phyloP scores from a whole-genome alignment of 2,888 invertebrate species.

The Salpingus planirostris region DNA sequence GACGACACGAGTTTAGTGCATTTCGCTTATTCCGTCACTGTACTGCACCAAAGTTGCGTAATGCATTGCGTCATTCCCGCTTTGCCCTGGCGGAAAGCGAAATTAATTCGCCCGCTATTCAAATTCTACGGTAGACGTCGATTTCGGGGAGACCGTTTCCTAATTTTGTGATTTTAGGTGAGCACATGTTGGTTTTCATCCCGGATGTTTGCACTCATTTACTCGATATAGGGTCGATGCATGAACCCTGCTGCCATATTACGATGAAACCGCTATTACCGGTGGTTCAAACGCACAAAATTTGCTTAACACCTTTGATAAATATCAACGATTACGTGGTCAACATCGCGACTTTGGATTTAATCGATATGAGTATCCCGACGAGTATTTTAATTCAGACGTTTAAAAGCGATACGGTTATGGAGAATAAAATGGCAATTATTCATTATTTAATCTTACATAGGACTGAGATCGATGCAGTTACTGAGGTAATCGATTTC shows the following conservation, averaged over 20 bases:
- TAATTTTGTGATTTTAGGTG: no score
- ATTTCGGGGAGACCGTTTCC: no score
- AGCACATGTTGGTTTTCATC: constrained; percentile 73
- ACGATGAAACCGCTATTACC: constrained; percentile 56
- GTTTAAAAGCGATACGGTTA: constrained; percentile 56
- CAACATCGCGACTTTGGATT: constrained; percentile 63
- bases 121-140: constrained; percentile 54
- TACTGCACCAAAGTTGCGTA: constrained; percentile 75
- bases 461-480: constrained; percentile 62
- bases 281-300: constrained; percentile 54
- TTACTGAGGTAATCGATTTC: constrained; percentile 72
- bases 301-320: constrained; percentile 54
- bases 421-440: constrained; percentile 69
- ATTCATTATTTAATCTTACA: constrained; percentile 77
- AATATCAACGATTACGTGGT: constrained; percentile 51
- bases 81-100: constrained; percentile 69
- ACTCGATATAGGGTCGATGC: constrained; percentile 72
- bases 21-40: constrained; percentile 76
- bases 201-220: constrained; percentile 79
- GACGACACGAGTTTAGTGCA: constrained; percentile 57
- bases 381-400: constrained; percentile 59
- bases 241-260: constrained; percentile 77
- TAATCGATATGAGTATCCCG: constrained; percentile 57
- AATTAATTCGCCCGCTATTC: constrained; percentile 68
- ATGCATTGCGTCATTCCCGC: constrained; percentile 76